Evolutionary conservation across 1,140 invertebrate species (phyloP), one percentile per base, ranked within the genome.

Genomic region (Pseudomyrmex gracilis): DNA sequence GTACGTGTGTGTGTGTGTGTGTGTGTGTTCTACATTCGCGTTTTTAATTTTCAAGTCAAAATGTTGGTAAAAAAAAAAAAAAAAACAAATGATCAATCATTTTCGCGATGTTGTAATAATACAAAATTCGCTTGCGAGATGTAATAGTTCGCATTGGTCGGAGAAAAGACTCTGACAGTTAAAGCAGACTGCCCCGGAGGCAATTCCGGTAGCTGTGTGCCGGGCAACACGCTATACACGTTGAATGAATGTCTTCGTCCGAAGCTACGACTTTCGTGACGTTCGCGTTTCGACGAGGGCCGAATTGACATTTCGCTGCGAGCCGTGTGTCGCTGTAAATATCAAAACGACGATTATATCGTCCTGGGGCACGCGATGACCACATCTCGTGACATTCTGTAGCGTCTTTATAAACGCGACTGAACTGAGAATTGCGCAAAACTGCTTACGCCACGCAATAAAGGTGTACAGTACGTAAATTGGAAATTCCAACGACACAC

Each of bases 141-240:
- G 13, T 76, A 76, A 84, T 85, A 86, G 82, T 76, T 83, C 63
- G 7, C 76, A 82, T 82, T 74, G 83, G 73, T 77, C 49, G 68
- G 85, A 88, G 85, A 90, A 34, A 5, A 83, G 84, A 86, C 86
- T 85, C 90, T 90, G 90, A 90, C 90, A 90, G 89, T 86, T 88
- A 88, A 34, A 90, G 83, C 85, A 87, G 89, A 90, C 83, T 88
- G 57, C 70, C 90, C 87, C 86, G 89, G 80, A 87, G 90, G 86
- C 87, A 92, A 83, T 85, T 90, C 85, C 90, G 86, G 91, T 92
- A 92, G 90, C 91, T 87, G 84, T 34, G 34, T 34, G 34, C 34
- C 85, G 76, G 89, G 91, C 91, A 92, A 91, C 92, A 92, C 90
- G 90, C 91, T 89, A 92, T 85, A 13, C 34, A 34, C 34, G 85